Evolutionary conservation across 1,140 invertebrate species (phyloP), one percentile per base, ranked within the genome.

Genomic region (Spodoptera frugiperda): DNA sequence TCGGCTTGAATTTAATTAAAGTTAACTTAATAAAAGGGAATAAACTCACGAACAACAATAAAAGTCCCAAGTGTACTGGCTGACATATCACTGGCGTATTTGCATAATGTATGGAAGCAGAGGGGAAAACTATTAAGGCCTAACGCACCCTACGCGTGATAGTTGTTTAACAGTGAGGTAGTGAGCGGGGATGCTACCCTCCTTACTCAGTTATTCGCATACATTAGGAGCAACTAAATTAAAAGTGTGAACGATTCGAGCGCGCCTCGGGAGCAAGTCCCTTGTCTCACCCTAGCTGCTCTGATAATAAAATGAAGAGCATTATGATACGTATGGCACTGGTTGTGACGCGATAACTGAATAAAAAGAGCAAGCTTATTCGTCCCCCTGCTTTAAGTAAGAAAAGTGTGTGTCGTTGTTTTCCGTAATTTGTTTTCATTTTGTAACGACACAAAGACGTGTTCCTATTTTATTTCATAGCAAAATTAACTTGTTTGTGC

Each of bases 151-250:
- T 84, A 80, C 81, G 82, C 73, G 77, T 91, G 89, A 93, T 93
- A 93, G 90, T 89, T 90, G 89, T 93, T 91, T 91, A 93, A 91
- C 87, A 83, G 85, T 81, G 78, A 83, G 86, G 84, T 82, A 73
- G 70, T 21, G 53, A 55, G 53, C 68, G 80, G 78, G 73, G 73
- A 67, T 78, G 75, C 65, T 83, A 87, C 85, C 84, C 87, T 88
- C 87, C 87, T 86, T 83, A 82, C 84, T 85, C 79, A 87, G 82
- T 87, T 91, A 91, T 89, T 89, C 90, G 91, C 90, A 93, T 92
- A 91, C 88, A 91, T 93, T 93, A 93, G 86, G 83, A 89, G 87
- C 87, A 84, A 90, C 90, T 93, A 93, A 93, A 93, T 93, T 93
- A 93, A 93, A 92, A 93, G 89, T 92, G 89, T 89, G 90, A 92